Evolutionary conservation across 2,888 invertebrate genomes (phyloP).

Genomic region (Coenonympha glycerion): DNA sequence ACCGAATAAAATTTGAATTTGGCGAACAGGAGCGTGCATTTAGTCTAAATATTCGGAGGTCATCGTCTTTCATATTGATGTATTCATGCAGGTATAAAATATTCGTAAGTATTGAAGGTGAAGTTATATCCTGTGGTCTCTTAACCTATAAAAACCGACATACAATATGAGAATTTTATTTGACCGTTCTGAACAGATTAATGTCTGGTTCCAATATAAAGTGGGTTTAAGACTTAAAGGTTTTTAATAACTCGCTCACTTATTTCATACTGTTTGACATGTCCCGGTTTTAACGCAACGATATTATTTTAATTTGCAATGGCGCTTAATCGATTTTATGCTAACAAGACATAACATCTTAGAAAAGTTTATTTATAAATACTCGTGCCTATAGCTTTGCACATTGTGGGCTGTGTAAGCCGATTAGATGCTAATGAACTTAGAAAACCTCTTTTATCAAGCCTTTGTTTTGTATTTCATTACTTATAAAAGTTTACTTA

Average conservation of each 20-base stretch:
- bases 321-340: constrained; percentile 13
- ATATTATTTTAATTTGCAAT: constrained; percentile 15
- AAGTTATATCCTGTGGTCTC: neutral
- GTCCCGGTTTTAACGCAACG: constrained; percentile 12
- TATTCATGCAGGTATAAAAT: neutral
- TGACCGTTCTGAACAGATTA: constrained; percentile 13
- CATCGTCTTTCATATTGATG: no score
- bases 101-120: neutral
- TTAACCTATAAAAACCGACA: constrained; percentile 4
- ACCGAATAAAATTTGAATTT: no score
- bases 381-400: neutral
- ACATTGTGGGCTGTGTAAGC: neutral
- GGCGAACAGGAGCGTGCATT: no score
- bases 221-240: constrained; percentile 15
- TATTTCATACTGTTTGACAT: constrained; percentile 19
- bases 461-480: no score
- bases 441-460: no score
- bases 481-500: no score
- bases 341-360: constrained; percentile 7
- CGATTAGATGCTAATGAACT: neutral
- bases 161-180: constrained; percentile 8
- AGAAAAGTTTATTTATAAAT: constrained; percentile 1
- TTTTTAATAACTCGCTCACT: constrained; percentile 15
- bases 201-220: constrained; percentile 17
- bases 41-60: no score